phyloP scores from a whole-genome alignment of 2,113 vertebrate species.

The Apodemus sylvaticus region DNA sequence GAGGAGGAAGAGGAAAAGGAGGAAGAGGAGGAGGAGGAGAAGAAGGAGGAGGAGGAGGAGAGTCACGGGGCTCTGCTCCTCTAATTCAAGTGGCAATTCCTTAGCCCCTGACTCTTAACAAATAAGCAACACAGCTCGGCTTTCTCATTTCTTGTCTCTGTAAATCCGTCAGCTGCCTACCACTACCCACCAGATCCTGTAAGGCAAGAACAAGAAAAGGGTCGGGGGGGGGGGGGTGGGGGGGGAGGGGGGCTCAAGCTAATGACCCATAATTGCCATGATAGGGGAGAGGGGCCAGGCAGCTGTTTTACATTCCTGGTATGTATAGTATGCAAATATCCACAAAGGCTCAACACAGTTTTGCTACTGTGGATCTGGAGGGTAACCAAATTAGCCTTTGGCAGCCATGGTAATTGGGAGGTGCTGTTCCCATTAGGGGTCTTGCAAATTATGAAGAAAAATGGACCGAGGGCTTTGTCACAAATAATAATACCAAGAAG shows the following conservation, averaged over 20 bases:
- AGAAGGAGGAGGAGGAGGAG: constrained; percentile 37
- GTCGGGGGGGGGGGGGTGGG: no score
- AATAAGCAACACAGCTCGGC: constrained; percentile 56
- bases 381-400: constrained; percentile 92
- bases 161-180: constrained; percentile 84
- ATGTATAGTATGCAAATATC: constrained; percentile 92
- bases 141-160: constrained; percentile 73
- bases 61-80: neutral
- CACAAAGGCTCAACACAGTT: constrained; percentile 89
- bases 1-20: neutral
- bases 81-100: constrained; percentile 56
- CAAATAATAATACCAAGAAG: constrained; percentile 89
- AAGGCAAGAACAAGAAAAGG: constrained; percentile 85
- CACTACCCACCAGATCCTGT: constrained; percentile 82
- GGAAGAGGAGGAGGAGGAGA: neutral
- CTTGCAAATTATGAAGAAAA: constrained; percentile 92
- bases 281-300: constrained; percentile 87
- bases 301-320: constrained; percentile 90
- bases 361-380: constrained; percentile 89
- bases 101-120: constrained; percentile 68
- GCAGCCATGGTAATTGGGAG: constrained; percentile 91
- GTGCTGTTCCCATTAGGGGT: constrained; percentile 92
- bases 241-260: constrained; percentile 74
- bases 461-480: constrained; percentile 89
- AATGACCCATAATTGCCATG: constrained; percentile 90